Evolutionary conservation across 2,797 vertebrate genomes (phyloP).

Genomic region (Buceros bicornis): DNA sequence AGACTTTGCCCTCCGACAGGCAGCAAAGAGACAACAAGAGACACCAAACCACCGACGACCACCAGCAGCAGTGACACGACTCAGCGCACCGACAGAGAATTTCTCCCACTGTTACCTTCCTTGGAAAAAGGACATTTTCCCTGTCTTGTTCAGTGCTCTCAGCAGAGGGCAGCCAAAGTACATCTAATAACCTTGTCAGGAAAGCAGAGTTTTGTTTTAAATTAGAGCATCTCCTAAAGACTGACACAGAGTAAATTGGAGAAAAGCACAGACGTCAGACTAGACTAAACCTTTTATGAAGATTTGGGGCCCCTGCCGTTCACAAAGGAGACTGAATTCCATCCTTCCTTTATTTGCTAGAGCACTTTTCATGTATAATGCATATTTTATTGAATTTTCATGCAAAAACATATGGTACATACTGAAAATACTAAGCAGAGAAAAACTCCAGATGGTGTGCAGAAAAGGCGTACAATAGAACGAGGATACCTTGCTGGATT

Average conservation of each 20-base stretch:
- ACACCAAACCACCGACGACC: fast-evolving
- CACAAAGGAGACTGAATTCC: constrained; percentile 59
- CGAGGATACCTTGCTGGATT: constrained; percentile 64
- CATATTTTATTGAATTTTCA: constrained; percentile 74
- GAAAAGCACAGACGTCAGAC: constrained; percentile 63
- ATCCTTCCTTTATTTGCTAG: constrained; percentile 62
- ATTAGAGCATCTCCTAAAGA: constrained; percentile 52
- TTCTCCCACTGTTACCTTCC: neutral
- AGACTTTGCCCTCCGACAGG: neutral
- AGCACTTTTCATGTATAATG: constrained; percentile 73
- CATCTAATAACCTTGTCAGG: neutral
- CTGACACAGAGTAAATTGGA: constrained; percentile 46
- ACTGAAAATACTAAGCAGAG: constrained; percentile 70
- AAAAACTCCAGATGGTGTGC: constrained; percentile 71
- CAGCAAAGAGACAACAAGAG: neutral
- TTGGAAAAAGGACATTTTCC: neutral
- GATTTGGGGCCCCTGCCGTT: constrained; percentile 55
- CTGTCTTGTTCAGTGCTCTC: constrained; percentile 37
- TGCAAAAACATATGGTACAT: constrained; percentile 75
- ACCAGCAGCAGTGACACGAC: neutral
- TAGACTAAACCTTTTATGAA: constrained; percentile 71
- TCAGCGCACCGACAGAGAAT: neutral
- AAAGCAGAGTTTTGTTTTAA: constrained; percentile 48
- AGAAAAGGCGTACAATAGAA: constrained; percentile 69
- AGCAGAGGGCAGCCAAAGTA: constrained; percentile 81